A percentile compares a stretch with the other conserved stretches of the same genome.
Evolutionary conservation across 2,888 invertebrate genomes (phyloP).

Genomic region (Ceraclea dissimilis): DNA sequence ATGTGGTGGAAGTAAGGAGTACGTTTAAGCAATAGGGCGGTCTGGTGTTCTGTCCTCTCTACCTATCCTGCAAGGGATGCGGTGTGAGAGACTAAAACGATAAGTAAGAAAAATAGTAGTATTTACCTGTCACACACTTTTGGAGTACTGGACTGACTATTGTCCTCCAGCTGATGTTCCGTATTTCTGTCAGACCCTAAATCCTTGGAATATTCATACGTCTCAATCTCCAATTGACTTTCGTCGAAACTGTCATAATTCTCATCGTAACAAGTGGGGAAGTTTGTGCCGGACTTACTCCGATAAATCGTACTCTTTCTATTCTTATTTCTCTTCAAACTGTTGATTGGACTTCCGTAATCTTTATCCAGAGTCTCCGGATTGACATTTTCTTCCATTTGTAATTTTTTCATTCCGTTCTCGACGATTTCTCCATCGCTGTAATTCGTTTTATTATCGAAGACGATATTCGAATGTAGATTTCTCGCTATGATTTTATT

Average conservation of each 20-base stretch:
- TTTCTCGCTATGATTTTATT: constrained; percentile 22
- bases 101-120: no score
- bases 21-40: no score
- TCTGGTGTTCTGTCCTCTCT: no score
- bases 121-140: constrained; percentile 19
- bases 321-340: constrained; percentile 21
- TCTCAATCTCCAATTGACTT: constrained; percentile 22
- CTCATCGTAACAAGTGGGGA: constrained; percentile 30
- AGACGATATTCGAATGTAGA: constrained; percentile 24
- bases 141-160: constrained; percentile 22
- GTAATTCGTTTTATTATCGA: constrained; percentile 20
- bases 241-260: constrained; percentile 41
- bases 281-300: constrained; percentile 25
- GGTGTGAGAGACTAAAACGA: no score
- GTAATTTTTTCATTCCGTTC: constrained; percentile 18
- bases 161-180: constrained; percentile 3
- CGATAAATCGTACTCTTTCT: constrained; percentile 21
- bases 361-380: constrained; percentile 2
- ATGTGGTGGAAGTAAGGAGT: no score
- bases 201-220: constrained; percentile 16
- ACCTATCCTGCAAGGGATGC: no score
- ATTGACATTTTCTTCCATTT: constrained; percentile 12
- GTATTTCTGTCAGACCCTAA: neutral
- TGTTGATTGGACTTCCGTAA: constrained; percentile 16
- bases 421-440: constrained; percentile 19